These are phyloP conservation scores for Dryobota labecula DNA, from an alignment of 2,888 invertebrate species.

Conservation along the genomic window DNA sequence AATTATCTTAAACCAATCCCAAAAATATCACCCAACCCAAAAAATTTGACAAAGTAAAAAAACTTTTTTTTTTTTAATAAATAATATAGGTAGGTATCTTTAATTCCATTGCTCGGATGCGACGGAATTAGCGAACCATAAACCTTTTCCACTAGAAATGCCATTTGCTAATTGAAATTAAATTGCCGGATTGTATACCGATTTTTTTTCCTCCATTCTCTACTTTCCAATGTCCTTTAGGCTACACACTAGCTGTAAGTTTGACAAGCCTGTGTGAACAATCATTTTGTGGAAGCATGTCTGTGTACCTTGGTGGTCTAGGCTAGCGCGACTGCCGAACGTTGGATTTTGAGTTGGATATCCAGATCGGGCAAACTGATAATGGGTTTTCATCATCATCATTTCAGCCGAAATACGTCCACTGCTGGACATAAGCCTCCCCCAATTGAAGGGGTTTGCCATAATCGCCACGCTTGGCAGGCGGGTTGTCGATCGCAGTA, in stretches of 20 bases:
- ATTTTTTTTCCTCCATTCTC: conserved; percentile 28
- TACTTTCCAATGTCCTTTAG: conserved; percentile 25
- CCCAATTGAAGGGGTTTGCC: too few species aligned
- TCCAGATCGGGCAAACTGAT: too few species aligned
- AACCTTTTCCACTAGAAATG: conserved; percentile 41
- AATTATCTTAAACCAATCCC: too few species aligned
- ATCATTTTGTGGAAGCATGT: not conserved
- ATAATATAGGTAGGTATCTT: too few species aligned
- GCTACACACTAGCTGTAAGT: conserved; percentile 7
- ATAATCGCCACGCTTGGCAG: too few species aligned
- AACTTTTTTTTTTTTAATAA: too few species aligned
- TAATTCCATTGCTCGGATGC: conserved; percentile 1
- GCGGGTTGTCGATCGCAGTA: too few species aligned
- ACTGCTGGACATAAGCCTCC: too few species aligned
- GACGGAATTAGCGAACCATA: conserved; percentile 48
- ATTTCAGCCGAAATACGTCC: too few species aligned
- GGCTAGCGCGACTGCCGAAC: not conserved
- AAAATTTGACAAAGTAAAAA: too few species aligned
- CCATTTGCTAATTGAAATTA: conserved; percentile 64
- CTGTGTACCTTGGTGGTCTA: not conserved
- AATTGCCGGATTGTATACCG: conserved; percentile 51
- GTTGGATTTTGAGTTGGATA: too few species aligned
- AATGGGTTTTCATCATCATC: too few species aligned
- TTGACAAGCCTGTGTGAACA: conserved; percentile 11
- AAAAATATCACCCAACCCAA: not conserved